Evolutionary conservation across 2,888 invertebrate species (phyloP).

Genomic region (Nomada fucata): DNA sequence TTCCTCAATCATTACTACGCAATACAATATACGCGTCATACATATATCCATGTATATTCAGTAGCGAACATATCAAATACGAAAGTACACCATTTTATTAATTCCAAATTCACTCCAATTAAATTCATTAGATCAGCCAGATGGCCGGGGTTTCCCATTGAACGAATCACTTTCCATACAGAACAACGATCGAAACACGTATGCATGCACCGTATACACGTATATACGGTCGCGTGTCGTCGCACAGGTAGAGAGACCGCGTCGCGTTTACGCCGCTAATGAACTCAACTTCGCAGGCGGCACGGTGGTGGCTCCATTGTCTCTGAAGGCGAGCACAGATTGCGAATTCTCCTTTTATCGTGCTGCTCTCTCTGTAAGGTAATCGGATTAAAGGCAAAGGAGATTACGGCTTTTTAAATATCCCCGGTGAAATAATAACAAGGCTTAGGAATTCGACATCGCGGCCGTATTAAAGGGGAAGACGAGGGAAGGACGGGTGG

Average conservation of each 20-base stretch:
- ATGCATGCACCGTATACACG: too few relatives aligned
- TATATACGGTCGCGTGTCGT: slow-evolving; percentile 9
- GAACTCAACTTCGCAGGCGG: slow-evolving; percentile 45
- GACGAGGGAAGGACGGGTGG: background rate
- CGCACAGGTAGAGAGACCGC: slow-evolving; percentile 1
- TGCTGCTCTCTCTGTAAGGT: slow-evolving; percentile 38
- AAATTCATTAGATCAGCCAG: too few relatives aligned
- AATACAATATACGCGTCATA: too few relatives aligned
- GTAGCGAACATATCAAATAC: too few relatives aligned
- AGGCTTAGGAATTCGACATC: slow-evolving; percentile 1
- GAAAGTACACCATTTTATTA: too few relatives aligned
- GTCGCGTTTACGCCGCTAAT: slow-evolving; percentile 23
- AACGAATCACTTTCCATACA: background rate
- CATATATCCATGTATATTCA: too few relatives aligned
- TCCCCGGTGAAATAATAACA: slow-evolving; percentile 49
- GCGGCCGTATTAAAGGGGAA: slow-evolving; percentile 15
- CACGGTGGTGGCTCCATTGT: slow-evolving; percentile 48
- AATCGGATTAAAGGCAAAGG: slow-evolving; percentile 61
- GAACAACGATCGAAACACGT: background rate
- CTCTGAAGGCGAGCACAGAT: slow-evolving; percentile 56
- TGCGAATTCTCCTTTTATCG: slow-evolving; percentile 62
- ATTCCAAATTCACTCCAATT: too few relatives aligned
- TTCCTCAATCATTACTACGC: too few relatives aligned
- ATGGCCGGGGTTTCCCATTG: background rate
- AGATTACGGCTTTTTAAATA: slow-evolving; percentile 63